Conservation (phyloP, 2,888 invertebrate species). For the Acronicta aceris region DNA sequence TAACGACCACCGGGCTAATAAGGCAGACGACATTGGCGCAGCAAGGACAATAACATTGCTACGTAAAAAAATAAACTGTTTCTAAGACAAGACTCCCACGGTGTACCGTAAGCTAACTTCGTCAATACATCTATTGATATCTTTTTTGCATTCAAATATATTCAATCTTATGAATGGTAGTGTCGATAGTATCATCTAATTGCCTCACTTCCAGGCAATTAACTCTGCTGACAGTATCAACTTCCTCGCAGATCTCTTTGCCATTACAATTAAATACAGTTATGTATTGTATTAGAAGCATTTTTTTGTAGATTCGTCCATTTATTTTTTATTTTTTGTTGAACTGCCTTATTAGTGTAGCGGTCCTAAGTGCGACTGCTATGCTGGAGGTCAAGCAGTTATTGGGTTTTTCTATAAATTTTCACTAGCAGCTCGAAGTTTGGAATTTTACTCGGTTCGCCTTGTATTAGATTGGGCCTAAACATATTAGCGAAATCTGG, state of each 20-base stretch:
- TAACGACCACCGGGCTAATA: too few relatives aligned
- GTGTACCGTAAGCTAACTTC: neutral
- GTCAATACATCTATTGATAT: neutral
- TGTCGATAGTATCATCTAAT: slow-evolving; percentile 36
- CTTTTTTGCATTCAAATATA: slow-evolving; percentile 12
- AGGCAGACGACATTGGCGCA: too few relatives aligned
- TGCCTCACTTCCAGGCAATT: slow-evolving; percentile 47
- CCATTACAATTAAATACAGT: slow-evolving; percentile 35
- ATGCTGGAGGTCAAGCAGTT: too few relatives aligned
- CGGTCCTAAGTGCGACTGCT: too few relatives aligned
- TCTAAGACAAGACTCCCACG: slow-evolving; percentile 22
- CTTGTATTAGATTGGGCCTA: too few relatives aligned
- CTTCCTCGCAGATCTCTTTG: slow-evolving; percentile 39
- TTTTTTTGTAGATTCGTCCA: slow-evolving; percentile 13
- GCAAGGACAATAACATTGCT: too few relatives aligned
- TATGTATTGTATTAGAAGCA: slow-evolving; percentile 13
- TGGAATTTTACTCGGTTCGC: too few relatives aligned
- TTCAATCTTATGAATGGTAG: slow-evolving; percentile 18
- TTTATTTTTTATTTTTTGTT: neutral
- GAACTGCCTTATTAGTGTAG: neutral
- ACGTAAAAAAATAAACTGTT: too few relatives aligned
- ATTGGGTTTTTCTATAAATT: too few relatives aligned
- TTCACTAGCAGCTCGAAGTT: too few relatives aligned
- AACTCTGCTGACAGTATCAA: slow-evolving; percentile 44
- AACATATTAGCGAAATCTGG: too few relatives aligned